Conservation (phyloP, 2,797 vertebrate genomes). For the Phalanger gymnotis region DNA sequence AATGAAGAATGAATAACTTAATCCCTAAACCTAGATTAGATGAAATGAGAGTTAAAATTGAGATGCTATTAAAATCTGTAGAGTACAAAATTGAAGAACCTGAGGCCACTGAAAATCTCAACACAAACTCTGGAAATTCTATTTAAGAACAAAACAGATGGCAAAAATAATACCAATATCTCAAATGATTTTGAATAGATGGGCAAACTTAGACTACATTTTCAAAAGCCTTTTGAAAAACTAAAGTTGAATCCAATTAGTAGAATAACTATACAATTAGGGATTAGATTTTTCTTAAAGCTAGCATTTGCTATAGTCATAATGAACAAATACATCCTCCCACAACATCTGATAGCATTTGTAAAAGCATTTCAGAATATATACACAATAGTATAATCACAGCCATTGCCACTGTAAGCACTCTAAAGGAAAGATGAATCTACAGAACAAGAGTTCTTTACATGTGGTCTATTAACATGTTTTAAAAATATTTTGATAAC, state of each 20-base stretch:
- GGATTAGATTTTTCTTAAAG: not conserved
- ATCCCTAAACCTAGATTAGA: not conserved
- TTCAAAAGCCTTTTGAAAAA: not conserved
- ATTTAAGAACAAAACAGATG: not conserved
- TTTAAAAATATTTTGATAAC: not conserved
- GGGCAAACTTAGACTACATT: not conserved
- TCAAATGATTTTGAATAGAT: not conserved
- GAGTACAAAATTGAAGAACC: not conserved
- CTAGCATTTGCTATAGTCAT: not conserved
- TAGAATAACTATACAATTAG: not conserved
- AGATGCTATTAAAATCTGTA: not conserved
- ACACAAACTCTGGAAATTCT: not conserved
- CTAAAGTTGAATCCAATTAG: not conserved
- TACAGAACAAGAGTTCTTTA: not conserved
- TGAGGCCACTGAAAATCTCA: not conserved
- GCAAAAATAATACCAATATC: not conserved
- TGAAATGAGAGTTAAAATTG: not conserved
- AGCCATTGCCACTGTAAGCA: not conserved
- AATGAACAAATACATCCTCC: not conserved
- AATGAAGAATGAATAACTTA: not conserved
- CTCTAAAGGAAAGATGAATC: too few relatives aligned
- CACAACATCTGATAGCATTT: not conserved
- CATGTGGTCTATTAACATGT: not conserved
- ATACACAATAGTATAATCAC: not conserved
- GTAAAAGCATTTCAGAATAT: not conserved